Evolutionary conservation across 2,888 invertebrate genomes (phyloP).

Genomic region (Folsomia manolachei): DNA sequence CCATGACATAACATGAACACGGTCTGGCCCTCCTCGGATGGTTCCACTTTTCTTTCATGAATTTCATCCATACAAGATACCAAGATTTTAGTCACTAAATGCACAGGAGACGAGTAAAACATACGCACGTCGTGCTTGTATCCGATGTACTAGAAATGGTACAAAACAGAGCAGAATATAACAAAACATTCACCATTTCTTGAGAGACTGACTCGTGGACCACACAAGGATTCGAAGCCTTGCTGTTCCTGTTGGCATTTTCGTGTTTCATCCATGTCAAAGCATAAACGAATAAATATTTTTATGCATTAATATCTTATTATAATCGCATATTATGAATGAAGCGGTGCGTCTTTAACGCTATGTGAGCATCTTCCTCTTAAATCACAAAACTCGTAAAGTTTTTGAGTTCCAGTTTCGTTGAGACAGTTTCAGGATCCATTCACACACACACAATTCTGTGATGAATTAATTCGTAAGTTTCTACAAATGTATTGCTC

Average conservation of each 20-base stretch:
- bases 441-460: too few species aligned
- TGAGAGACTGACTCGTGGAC: neutral
- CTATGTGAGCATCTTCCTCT: neutral
- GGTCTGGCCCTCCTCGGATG: neutral
- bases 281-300: slow-evolving; percentile 20
- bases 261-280: slow-evolving; percentile 15
- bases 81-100: neutral
- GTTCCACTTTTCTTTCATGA: neutral
- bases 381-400: neutral
- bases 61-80: neutral
- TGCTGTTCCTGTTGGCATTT: slow-evolving; percentile 10
- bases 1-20: neutral
- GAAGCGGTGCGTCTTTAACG: neutral
- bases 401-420: neutral
- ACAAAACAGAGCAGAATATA: too few species aligned
- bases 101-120: neutral
- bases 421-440: neutral
- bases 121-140: neutral
- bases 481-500: too few species aligned
- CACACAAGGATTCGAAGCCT: slow-evolving; percentile 1
- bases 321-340: neutral
- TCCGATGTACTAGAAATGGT: too few species aligned
- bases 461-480: too few species aligned
- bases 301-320: too few species aligned
- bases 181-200: neutral